Base-by-base conservation (phyloP, 2,888 invertebrate genomes). In the Formica aserva region DNA sequence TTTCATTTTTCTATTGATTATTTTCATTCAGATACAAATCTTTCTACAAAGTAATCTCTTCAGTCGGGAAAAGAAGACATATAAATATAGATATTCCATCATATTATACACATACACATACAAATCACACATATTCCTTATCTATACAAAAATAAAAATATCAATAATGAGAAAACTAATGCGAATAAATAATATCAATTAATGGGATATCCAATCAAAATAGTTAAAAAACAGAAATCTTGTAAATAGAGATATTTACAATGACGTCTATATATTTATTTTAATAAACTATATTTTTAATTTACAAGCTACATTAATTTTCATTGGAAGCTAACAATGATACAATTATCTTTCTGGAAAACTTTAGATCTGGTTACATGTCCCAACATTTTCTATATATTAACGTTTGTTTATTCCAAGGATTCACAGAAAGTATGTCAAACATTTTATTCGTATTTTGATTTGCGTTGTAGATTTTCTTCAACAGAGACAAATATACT, bases 381-480 rank as follows among this genome's bases (percentile, higher is more conserved):
- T 35, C 35, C 15, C 9, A 32, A 32, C 4, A 32, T 52, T 55
- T 48, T 41, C 4, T 55, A 57, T 26, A n/a, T 1, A 5, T 15
- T 29, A 72, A 3, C 18, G 41, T 18, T 69, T 29, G 98, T 98
- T 55, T 57, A 98, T 98, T 85, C 98, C 97, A 92, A 96, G 97
- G 72, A 97, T 97, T 82, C 97, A 97, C 67, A 97, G 97, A 77
- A 97, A 95, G 65, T 96, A 96, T 62, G 95, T 95, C 92, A 96
- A 96, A 87, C 1, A 26, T 26, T 26, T 26, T 26, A 26, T 95
- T 96, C 38, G 97, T 97, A 94, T 97, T 97, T 11, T 98, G 97
- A 90, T 98, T 98, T 86, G 97, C 95, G 65, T 97, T 97, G 66
- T 97, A 98, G 67, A 97, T 97, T 94, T 4, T 90, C 48, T 52